Evolutionary conservation across 2,888 invertebrate genomes (phyloP), one percentile per base, ranked within the genome.

Genomic region (Pediacus dermestoides): DNA sequence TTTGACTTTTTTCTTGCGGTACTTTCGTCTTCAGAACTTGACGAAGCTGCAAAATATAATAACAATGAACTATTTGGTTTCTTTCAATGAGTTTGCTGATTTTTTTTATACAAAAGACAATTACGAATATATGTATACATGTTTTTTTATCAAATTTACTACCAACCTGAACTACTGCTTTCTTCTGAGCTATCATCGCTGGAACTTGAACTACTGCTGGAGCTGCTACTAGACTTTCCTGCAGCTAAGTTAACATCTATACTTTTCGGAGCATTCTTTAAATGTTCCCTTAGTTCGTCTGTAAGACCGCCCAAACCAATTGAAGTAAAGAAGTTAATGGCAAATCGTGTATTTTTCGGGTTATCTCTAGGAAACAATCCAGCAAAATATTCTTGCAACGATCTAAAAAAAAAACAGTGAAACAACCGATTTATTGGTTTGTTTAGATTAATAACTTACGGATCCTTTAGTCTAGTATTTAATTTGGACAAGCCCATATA

Each of bases 281-380:
- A 44, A 40, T 64, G 60, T 39, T 70, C 61, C 37, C 50, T 66
- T 52, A 42, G 66, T n/a, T n/a, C n/a, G n/a, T n/a, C n/a, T n/a
- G n/a, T n/a, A n/a, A n/a, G n/a, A n/a, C n/a, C n/a, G n/a, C n/a
- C n/a, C n/a, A n/a, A n/a, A n/a, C n/a, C n/a, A n/a, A n/a, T n/a
- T n/a, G n/a, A n/a, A n/a, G n/a, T n/a, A n/a, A n/a, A n/a, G n/a
- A n/a, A n/a, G n/a, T 96, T 96, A 32, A 99, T 97, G 0, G 97
- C 88, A 72, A 99, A 99, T 59, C 97, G 75, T 0, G 96, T 95
- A 65, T 97, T 93, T 63, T 90, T 84, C 0, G 97, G 96, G 73
- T 95, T 90, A 63, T 97, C 95, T 37, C 91, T 77, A 0, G 99
- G 97, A 68, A 99, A 92, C 2, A 99, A 70, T 0, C 97, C 96